These are phyloP conservation scores for Panagrolaimus sp. DNA, from an alignment of 1,140 invertebrate species.

Conservation along the genomic window DNA sequence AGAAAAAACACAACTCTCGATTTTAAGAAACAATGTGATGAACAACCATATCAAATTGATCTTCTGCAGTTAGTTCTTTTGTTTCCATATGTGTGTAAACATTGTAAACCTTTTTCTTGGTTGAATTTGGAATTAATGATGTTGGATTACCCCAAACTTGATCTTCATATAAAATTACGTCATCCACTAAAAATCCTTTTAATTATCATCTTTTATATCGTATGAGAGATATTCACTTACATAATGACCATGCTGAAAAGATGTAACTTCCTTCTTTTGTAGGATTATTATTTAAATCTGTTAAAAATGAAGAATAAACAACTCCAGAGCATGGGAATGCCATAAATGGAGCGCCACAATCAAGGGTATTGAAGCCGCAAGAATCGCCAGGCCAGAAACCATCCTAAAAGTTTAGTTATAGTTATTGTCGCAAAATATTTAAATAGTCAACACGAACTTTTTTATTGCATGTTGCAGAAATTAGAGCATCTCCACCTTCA, in stretches of 20 bases:
- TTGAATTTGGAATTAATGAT: neutral
- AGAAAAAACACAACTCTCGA: no score
- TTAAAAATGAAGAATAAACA: constrained; percentile 1
- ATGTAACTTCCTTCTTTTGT: constrained; percentile 11
- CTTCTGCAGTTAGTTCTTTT: constrained; percentile 6
- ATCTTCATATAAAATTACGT: constrained; percentile 5
- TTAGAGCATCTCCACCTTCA: neutral
- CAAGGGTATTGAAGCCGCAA: constrained; percentile 15
- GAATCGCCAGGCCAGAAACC: constrained; percentile 17
- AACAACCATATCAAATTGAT: constrained; percentile 9
- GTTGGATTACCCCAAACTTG: constrained; percentile 13
- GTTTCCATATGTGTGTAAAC: constrained; percentile 3
- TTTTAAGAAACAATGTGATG: neutral
- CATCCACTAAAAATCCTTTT: neutral
- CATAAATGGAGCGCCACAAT: neutral
- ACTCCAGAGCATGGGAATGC: neutral
- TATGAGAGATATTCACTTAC: neutral
- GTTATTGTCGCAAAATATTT: neutral
- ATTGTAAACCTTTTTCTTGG: neutral
- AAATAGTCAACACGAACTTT: no score
- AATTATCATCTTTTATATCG: neutral
- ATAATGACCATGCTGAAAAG: neutral
- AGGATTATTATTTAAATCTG: constrained; percentile 7
- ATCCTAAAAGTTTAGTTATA: neutral
- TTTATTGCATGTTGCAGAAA: constrained; percentile 6